Conservation (phyloP, 2,888 invertebrate genomes). For the Sturmia bella region DNA sequence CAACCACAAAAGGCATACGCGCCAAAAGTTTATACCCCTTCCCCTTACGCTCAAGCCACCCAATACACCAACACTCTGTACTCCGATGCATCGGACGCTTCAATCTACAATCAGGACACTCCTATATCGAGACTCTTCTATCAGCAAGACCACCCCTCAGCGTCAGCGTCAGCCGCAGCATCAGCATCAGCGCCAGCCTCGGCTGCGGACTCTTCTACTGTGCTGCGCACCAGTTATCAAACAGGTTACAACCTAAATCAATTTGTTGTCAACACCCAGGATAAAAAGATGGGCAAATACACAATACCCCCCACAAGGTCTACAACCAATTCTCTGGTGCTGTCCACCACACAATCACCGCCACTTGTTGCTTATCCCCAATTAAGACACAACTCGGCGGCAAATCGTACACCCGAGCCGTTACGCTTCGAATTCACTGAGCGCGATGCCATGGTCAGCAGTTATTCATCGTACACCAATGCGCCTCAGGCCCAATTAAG, state of each 20-base stretch:
- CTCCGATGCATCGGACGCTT: constrained; percentile 20
- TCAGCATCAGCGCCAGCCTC: constrained; percentile 57
- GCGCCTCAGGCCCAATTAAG: constrained; percentile 73
- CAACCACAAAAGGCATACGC: background rate
- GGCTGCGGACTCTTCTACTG: constrained; percentile 69
- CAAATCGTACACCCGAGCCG: constrained; percentile 76
- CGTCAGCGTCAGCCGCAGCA: constrained; percentile 59
- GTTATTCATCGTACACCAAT: constrained; percentile 75
- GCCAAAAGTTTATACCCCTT: constrained; percentile 21
- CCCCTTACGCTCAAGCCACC: background rate
- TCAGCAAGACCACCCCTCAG: constrained; percentile 74
- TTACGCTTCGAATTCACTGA: constrained; percentile 80
- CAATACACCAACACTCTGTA: constrained; percentile 42
- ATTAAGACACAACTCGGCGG: constrained; percentile 69
- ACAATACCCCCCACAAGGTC: constrained; percentile 65
- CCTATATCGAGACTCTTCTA: constrained; percentile 74
- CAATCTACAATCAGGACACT: constrained; percentile 69
- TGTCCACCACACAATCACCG: constrained; percentile 59
- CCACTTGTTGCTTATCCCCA: constrained; percentile 68
- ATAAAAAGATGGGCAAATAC: constrained; percentile 77
- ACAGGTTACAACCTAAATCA: constrained; percentile 76
- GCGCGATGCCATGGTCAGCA: constrained; percentile 78
- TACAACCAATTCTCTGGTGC: constrained; percentile 48
- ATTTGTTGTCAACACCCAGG: constrained; percentile 78
- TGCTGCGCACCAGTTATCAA: constrained; percentile 78